phyloP scores from a whole-genome alignment of 2,797 vertebrate species.

The Brachyrhaphis roseni region DNA sequence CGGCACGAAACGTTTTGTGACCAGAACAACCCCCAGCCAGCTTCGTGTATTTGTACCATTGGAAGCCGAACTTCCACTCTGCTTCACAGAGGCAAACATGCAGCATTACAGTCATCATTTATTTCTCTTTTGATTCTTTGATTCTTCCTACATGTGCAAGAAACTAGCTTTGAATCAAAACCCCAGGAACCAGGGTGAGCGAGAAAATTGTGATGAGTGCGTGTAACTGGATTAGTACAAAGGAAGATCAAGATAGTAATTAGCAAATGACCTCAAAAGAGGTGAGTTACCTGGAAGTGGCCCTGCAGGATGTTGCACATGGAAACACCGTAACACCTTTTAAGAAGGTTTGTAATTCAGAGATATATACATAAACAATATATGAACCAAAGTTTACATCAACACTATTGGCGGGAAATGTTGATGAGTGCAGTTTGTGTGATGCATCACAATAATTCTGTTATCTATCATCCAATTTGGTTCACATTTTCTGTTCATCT shows the following conservation, averaged over 20 bases:
- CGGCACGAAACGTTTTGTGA: constrained; percentile 71
- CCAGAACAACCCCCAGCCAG: constrained; percentile 59
- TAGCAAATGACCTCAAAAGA: constrained; percentile 54
- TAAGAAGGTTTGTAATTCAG: constrained; percentile 44
- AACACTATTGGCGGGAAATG: background rate
- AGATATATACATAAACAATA: constrained; percentile 33
- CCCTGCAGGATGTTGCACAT: constrained; percentile 48
- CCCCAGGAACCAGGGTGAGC: constrained; percentile 26
- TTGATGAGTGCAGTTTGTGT: background rate
- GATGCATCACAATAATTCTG: background rate
- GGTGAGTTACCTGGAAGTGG: constrained; percentile 54
- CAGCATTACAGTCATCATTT: background rate
- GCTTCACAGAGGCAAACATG: background rate
- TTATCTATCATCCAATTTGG: background rate
- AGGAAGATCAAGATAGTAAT: constrained; percentile 67
- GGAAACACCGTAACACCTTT: constrained; percentile 36
- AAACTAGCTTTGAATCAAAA: constrained; percentile 4
- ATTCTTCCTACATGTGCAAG: background rate
- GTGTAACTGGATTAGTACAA: constrained; percentile 69
- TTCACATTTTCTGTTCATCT: constrained; percentile 1
- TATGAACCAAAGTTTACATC: constrained; percentile 2
- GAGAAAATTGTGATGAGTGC: constrained; percentile 52
- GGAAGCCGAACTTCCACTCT: constrained; percentile 5
- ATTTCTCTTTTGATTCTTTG: background rate
- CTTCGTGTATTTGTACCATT: constrained; percentile 34